Conservation (phyloP, 2,888 invertebrate species). For the Drosophila bunnanda region DNA sequence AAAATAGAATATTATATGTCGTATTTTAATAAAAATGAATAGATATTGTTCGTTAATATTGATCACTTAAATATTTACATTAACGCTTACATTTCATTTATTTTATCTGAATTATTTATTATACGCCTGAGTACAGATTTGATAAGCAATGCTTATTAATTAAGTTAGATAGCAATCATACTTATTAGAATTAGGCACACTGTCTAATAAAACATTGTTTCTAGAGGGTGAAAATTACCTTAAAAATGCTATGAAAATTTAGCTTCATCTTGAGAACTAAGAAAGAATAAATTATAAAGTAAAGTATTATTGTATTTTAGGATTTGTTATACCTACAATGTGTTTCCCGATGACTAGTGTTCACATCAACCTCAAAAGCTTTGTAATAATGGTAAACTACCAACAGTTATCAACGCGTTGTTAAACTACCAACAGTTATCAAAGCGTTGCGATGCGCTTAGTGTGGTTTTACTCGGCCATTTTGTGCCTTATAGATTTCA, state of each 20-base stretch:
- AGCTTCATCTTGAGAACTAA: not conserved
- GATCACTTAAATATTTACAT: not conserved
- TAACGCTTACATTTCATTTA: not conserved
- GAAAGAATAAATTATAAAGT: not conserved
- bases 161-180: not conserved
- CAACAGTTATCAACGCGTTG: not conserved
- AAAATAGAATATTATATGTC: no score
- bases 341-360: not conserved
- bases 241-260: not conserved
- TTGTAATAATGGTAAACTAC: no score
- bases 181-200: not conserved
- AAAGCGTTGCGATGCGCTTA: not conserved
- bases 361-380: not conserved
- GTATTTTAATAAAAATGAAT: no score
- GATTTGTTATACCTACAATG: not conserved
- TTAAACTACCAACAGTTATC: not conserved
- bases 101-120: not conserved
- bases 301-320: not conserved
- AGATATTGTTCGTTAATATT: no score
- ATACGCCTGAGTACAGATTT: not conserved
- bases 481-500: not conserved
- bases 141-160: slow-evolving; percentile 4
- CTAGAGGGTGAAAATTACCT: not conserved
- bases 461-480: not conserved
- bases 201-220: not conserved